Evolutionary conservation across 2,888 invertebrate genomes (phyloP).

Genomic region (Perithous albicinctus): DNA sequence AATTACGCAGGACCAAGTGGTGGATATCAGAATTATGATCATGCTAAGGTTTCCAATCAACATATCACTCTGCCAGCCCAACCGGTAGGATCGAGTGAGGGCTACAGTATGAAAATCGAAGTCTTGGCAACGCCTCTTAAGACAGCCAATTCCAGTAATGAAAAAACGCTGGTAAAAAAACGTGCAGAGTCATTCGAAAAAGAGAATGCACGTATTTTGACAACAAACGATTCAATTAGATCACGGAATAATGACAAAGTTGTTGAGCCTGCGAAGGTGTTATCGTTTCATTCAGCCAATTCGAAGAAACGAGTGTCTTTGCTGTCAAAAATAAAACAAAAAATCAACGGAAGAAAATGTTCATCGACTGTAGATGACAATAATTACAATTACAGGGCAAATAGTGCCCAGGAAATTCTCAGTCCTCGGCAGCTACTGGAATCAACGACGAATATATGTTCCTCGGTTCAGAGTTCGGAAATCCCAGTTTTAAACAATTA

Average conservation of each 20-base stretch:
- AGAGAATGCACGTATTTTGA: conserved; percentile 15
- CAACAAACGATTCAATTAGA: background rate
- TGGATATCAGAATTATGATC: conserved; percentile 20
- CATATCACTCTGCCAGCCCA: conserved; percentile 60
- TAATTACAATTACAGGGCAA: conserved; percentile 7
- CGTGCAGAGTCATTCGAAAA: background rate
- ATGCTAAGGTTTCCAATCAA: conserved; percentile 33
- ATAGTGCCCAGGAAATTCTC: conserved; percentile 64
- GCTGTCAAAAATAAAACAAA: conserved; percentile 51
- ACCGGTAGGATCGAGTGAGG: conserved; percentile 44
- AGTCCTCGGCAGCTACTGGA: conserved; percentile 64
- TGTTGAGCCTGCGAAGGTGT: background rate
- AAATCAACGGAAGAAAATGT: conserved; percentile 32
- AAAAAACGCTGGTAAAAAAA: background rate
- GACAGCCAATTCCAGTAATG: background rate
- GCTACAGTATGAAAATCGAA: conserved; percentile 62
- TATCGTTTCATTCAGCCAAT: background rate
- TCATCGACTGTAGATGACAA: conserved; percentile 16
- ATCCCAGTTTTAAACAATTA: conserved; percentile 10
- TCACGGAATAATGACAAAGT: background rate
- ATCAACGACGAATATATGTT: conserved; percentile 65
- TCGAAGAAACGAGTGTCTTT: conserved; percentile 39
- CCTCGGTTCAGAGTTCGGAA: conserved; percentile 48
- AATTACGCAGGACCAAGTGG: background rate
- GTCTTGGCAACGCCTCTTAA: conserved; percentile 52